phyloP scores from a whole-genome alignment of 2,888 invertebrate genomes.

The Apotomis betuletana region DNA sequence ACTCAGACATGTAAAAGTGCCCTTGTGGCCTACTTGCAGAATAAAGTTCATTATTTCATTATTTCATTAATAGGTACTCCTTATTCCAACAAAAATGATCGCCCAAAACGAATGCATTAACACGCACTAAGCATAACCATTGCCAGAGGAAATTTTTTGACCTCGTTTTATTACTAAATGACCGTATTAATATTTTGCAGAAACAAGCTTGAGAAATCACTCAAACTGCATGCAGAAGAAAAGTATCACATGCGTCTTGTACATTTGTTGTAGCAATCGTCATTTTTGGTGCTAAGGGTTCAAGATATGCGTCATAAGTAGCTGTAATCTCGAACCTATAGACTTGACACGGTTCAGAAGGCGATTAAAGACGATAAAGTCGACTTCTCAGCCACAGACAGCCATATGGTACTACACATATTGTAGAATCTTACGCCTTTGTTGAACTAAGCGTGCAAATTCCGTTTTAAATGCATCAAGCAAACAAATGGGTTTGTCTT shows the following conservation, averaged over 20 bases:
- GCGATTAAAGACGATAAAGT: conserved; percentile 21
- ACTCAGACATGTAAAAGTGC: no score
- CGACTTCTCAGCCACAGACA: background rate
- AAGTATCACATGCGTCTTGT: background rate
- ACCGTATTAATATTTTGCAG: conserved; percentile 22
- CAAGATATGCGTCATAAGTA: background rate
- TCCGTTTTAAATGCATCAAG: conserved; percentile 31
- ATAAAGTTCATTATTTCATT: no score
- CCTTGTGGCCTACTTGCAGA: no score
- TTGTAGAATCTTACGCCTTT: background rate
- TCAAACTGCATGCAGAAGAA: background rate
- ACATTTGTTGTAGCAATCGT: background rate
- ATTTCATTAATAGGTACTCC: no score
- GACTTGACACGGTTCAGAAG: conserved; percentile 32
- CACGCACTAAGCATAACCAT: background rate
- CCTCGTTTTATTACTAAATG: conserved; percentile 31
- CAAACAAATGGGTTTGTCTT: conserved; percentile 24
- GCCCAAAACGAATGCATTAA: background rate
- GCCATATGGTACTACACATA: background rate
- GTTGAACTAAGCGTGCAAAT: background rate
- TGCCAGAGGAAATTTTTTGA: conserved; percentile 12
- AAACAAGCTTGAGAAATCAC: conserved; percentile 13
- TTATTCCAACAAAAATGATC: background rate
- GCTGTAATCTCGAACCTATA: conserved; percentile 22
- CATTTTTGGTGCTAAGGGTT: background rate